Percentiles rank a stretch among this genome's conserved stretches.
Evolutionary conservation across 2,113 vertebrate species (phyloP).

Genomic region (Sorex araneus): DNA sequence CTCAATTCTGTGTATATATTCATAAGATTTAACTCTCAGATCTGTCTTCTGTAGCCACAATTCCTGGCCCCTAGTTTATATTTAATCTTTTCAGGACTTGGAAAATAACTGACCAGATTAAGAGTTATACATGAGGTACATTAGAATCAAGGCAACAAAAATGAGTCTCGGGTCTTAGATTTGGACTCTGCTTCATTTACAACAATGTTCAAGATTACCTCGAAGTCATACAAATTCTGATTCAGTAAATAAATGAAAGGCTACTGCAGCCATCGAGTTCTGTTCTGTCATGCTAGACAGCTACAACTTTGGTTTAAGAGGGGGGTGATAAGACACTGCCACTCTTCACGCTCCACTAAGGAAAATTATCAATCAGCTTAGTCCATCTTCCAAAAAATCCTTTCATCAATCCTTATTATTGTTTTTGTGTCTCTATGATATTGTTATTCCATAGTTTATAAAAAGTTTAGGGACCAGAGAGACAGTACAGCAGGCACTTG

Average conservation of each 20-base stretch:
- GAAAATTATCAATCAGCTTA: background rate
- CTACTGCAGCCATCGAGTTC: background rate
- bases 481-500: too few species aligned
- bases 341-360: background rate
- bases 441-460: too few species aligned
- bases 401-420: background rate
- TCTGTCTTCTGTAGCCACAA: constrained; percentile 27
- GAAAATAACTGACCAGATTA: constrained; percentile 39
- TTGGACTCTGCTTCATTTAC: background rate
- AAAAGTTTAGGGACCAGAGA: too few species aligned
- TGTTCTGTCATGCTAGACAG: background rate
- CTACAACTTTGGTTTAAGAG: background rate
- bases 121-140: background rate
- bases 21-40: constrained; percentile 42
- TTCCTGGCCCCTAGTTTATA: background rate
- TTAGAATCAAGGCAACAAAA: background rate
- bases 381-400: background rate
- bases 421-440: too few species aligned
- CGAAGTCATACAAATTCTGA: background rate
- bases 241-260: constrained; percentile 10
- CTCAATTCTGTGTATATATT: background rate
- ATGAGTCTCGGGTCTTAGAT: background rate
- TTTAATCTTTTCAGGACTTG: constrained; percentile 41
- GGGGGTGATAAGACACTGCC: background rate
- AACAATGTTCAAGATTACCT: background rate